These are phyloP conservation scores for Numenius phaeopus DNA, from an alignment of 2,797 vertebrate species.

Conservation along the genomic window DNA sequence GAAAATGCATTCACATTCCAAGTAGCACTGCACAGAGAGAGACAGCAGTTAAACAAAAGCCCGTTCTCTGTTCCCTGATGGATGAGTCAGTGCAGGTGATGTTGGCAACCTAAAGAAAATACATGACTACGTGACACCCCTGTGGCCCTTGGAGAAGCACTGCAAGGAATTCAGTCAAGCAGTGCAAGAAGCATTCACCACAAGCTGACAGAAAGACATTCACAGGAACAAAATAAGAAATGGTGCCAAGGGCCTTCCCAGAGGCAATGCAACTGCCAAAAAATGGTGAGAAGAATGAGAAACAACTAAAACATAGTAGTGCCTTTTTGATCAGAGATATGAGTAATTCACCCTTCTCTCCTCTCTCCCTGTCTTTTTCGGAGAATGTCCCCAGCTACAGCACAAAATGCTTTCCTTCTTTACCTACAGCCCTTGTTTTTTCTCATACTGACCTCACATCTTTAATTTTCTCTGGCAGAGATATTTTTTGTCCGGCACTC, in stretches of 20 bases:
- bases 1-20: background rate
- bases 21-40: background rate
- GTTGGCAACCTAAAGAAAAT: background rate
- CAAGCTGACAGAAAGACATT: conserved; percentile 17
- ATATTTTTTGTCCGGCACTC: background rate
- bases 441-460: background rate
- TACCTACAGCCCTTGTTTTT: background rate
- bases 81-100: background rate
- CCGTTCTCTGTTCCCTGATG: background rate
- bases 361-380: background rate
- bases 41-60: background rate
- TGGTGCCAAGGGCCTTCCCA: background rate
- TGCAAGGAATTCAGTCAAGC: background rate
- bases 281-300: background rate
- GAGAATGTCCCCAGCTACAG: background rate
- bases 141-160: background rate
- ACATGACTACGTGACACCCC: fast-evolving
- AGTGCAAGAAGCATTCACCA: background rate
- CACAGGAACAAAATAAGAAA: background rate
- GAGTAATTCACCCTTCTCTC: background rate
- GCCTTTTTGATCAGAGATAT: background rate
- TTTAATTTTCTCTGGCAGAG: background rate
- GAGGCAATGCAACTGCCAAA: background rate
- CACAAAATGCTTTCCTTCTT: background rate
- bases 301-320: background rate